Evolutionary conservation across 2,888 invertebrate genomes (phyloP), one percentile per base, ranked within the genome.

Genomic region (Hyposoter didymator): DNA sequence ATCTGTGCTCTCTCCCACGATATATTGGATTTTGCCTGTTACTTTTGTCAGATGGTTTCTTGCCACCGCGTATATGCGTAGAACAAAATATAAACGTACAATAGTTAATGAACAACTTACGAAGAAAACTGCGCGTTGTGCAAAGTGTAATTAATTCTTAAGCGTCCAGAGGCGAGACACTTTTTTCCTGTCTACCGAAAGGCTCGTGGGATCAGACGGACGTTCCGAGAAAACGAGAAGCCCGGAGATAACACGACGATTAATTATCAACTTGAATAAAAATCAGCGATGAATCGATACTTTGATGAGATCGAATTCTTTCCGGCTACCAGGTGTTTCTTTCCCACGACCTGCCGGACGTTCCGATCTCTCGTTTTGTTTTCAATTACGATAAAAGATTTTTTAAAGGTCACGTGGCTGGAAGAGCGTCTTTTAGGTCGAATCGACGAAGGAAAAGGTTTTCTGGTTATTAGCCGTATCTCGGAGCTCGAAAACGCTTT

Each of bases 31-130:
- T 76, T 83, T 80, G 66, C 67, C 67, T 52, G 79, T 85, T 83
- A 85, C 79, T 72, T 76, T 83, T 83, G 82, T 85, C 85, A 76
- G 79, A 79, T 79, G 28, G 55, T 85, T 85, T 62, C 55, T 85
- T 73, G 76, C 72, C 49, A 72, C 75, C 75, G 75, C 28, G 59
- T 32, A 45, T 32, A 4, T 39, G 7, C 47, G 62, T 70, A 82
- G 35, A 59, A 55, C 55, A 74, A 43, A 52, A 35, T 35, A 35
- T 14, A 35, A 12, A 35, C 17, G 17, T 76, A 67, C 47, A 55
- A 39, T 28, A 32, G 32, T 28, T 59, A 45, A 55, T 78, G 69
- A 35, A 45, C n/a, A 55, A 74, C 43, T 32, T 39, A 62, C 59
- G n/a, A 59, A 73, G 64, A 62, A 73, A 35, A 22, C 17, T 35